Percentiles rank a stretch among this genome's conserved stretches.
These are phyloP conservation scores for Drosophila pachea DNA, from an alignment of 1,140 invertebrate genomes.

Conservation along the genomic window DNA sequence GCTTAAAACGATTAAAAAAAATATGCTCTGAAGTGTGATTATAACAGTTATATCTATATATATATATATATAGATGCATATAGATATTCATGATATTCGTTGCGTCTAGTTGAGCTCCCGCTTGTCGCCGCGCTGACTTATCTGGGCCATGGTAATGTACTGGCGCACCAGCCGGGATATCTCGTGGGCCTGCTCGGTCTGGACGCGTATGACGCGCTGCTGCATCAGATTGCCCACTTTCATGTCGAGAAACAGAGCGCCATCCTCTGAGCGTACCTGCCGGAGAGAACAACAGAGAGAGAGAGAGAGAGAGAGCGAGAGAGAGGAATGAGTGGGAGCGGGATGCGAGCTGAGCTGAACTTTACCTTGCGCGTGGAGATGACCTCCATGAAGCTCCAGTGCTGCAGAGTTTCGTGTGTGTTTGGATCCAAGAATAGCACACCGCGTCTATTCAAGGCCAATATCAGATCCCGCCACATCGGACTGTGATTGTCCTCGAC, in stretches of 20 bases:
- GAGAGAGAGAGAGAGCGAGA: neutral
- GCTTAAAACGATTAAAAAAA: constrained; percentile 62
- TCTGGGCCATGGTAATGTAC: constrained; percentile 94
- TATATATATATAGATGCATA: neutral
- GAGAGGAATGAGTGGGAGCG: neutral
- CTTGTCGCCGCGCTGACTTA: constrained; percentile 81
- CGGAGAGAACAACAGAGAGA: neutral
- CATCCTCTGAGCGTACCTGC: constrained; percentile 90
- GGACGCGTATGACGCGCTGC: constrained; percentile 95
- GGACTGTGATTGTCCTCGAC: constrained; percentile 79
- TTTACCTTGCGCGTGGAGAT: constrained; percentile 96
- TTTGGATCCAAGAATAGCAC: constrained; percentile 95
- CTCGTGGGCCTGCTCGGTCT: constrained; percentile 97
- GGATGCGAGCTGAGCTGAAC: neutral
- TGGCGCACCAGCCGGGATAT: constrained; percentile 96
- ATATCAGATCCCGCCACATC: constrained; percentile 92
- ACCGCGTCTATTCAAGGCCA: constrained; percentile 95
- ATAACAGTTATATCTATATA: constrained; percentile 32
- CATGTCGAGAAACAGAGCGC: constrained; percentile 96
- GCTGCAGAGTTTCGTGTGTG: constrained; percentile 94
- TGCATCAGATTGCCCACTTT: constrained; percentile 98
- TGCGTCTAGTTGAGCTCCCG: constrained; percentile 68
- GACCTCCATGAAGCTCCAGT: constrained; percentile 96
- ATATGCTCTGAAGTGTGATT: constrained; percentile 14
- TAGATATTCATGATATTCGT: constrained; percentile 39